Percentiles rank a stretch among this genome's conserved stretches.
phyloP scores from a whole-genome alignment of 2,113 vertebrate genomes.

The Tauraco erythrolophus region DNA sequence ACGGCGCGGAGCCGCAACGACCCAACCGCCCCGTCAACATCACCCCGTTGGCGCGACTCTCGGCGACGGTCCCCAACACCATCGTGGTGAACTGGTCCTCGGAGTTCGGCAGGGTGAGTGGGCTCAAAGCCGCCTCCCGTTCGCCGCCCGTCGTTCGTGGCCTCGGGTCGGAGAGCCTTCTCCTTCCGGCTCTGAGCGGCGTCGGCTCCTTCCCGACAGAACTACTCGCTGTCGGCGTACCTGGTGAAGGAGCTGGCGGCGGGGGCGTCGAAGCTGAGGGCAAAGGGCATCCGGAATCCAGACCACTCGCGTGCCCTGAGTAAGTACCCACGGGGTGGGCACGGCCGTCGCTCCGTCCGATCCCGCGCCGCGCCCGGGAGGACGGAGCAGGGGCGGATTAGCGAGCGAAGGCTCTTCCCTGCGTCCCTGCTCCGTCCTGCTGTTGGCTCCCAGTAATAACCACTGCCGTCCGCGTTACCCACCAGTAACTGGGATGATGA shows the following conservation, averaged over 20 bases:
- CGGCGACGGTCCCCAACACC: conserved; percentile 75
- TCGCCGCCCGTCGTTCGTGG: neutral
- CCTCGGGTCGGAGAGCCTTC: neutral
- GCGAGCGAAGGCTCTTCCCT: too few relatives aligned
- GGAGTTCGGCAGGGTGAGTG: conserved; percentile 79
- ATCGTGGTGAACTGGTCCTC: conserved; percentile 82
- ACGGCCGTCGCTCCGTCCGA: too few relatives aligned
- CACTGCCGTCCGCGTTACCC: neutral
- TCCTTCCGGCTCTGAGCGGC: neutral
- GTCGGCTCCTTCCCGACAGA: conserved; percentile 28
- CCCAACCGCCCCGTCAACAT: conserved; percentile 81
- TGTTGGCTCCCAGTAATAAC: too few relatives aligned
- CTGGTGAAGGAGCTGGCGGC: conserved; percentile 83
- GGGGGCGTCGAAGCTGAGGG: conserved; percentile 79
- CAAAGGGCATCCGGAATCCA: conserved; percentile 81
- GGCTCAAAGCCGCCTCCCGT: rapidly evolving
- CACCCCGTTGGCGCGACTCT: conserved; percentile 74
- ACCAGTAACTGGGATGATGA: neutral
- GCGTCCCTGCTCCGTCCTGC: too few relatives aligned
- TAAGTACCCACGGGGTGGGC: too few relatives aligned
- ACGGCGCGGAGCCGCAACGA: conserved; percentile 77
- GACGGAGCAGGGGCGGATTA: too few relatives aligned
- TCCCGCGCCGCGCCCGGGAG: too few relatives aligned
- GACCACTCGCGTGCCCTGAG: conserved; percentile 81
- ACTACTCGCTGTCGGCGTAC: conserved; percentile 81